Conservation (phyloP, 2,113 vertebrate species). For the Rhea americana region DNA sequence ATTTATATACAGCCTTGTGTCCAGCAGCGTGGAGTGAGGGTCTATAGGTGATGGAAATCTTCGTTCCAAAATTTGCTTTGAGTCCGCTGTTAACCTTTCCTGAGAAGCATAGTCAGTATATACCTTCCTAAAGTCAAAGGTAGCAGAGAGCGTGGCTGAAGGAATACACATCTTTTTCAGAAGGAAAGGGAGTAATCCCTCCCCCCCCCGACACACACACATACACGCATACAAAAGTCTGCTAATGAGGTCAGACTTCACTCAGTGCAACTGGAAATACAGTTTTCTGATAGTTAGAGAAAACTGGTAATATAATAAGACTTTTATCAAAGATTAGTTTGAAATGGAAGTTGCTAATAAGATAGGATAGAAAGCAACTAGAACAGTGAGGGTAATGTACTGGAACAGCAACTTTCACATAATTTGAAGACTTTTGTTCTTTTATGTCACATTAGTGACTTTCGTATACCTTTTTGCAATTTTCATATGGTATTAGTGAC, state of each 20-base stretch:
- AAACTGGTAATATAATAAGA: conserved; percentile 65
- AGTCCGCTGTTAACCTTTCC: neutral
- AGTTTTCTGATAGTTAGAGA: conserved; percentile 61
- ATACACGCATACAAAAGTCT: neutral
- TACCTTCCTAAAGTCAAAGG: neutral
- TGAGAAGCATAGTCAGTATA: neutral
- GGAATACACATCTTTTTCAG: neutral
- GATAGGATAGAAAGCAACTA: conserved; percentile 61
- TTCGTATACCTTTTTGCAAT: conserved; percentile 64
- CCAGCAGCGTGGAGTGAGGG: neutral
- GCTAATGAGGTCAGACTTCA: conserved; percentile 52
- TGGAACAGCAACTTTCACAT: conserved; percentile 39
- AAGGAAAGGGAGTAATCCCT: neutral
- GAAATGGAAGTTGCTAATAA: conserved; percentile 71
- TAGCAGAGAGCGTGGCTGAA: neutral
- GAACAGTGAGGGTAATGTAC: conserved; percentile 39
- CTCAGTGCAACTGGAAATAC: conserved; percentile 32
- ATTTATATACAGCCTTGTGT: neutral
- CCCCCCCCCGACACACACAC: too few relatives aligned
- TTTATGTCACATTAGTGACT: conserved; percentile 68
- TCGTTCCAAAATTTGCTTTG: neutral
- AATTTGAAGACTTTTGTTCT: conserved; percentile 69
- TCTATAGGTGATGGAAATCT: neutral
- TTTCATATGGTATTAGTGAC: conserved; percentile 65
- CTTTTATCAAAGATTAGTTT: conserved; percentile 70